Percentiles rank a stretch among this genome's conserved stretches.
Evolutionary conservation across 2,888 invertebrate species (phyloP).

Genomic region (Phanerotoma sp.): DNA sequence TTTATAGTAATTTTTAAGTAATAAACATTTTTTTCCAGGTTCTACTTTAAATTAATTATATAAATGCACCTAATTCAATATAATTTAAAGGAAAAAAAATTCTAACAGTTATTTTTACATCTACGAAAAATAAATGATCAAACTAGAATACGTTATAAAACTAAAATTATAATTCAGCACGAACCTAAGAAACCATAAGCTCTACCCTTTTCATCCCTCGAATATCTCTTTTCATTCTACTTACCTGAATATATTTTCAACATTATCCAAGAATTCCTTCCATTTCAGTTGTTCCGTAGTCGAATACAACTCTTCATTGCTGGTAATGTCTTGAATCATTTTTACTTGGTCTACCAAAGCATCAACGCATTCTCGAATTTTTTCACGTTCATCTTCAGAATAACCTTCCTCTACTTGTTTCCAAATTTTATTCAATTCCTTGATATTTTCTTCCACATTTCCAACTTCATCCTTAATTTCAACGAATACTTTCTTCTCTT

Average conservation of each 20-base stretch:
- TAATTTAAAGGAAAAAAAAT: neutral
- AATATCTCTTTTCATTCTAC: conserved; percentile 33
- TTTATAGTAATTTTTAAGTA: too few relatives aligned
- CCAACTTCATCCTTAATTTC: conserved; percentile 68
- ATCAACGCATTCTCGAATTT: conserved; percentile 63
- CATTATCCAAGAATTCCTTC: conserved; percentile 69
- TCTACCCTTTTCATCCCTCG: too few relatives aligned
- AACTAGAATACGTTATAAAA: too few relatives aligned
- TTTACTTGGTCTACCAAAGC: conserved; percentile 68
- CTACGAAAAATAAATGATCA: too few relatives aligned
- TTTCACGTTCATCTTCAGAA: conserved; percentile 57
- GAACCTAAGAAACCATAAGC: too few relatives aligned
- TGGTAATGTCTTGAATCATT: conserved; percentile 70
- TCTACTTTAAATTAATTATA: neutral
- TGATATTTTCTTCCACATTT: conserved; percentile 68
- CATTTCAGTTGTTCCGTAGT: conserved; percentile 66
- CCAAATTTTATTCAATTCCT: conserved; percentile 66
- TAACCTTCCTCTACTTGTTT: conserved; percentile 45
- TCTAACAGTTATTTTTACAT: too few relatives aligned
- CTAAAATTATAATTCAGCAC: too few relatives aligned
- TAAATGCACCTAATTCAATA: neutral
- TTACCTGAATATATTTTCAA: conserved; percentile 62
- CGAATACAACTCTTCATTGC: conserved; percentile 62
- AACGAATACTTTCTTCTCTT: conserved; percentile 56
- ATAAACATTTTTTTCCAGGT: too few relatives aligned